Base-by-base conservation (phyloP, 2,888 invertebrate genomes). In the Drosophila quasianomalipes region DNA sequence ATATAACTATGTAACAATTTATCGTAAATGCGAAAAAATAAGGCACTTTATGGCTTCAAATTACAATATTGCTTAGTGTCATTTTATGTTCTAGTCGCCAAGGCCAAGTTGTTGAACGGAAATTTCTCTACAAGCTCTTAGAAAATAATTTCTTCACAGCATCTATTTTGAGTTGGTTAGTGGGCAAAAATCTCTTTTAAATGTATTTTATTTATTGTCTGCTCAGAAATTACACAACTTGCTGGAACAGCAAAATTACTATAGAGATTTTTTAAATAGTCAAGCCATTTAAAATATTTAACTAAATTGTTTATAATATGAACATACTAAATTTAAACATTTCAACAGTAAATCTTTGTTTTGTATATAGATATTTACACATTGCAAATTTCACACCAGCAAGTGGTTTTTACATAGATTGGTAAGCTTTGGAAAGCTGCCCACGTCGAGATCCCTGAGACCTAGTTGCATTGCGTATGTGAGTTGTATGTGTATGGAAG, bases 1-100 rank as follows among this genome's bases (percentile, higher is more conserved):
- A 51, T 16, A 70, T 67, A 79, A 79, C 54, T 55, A 10, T 28
- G 33, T 39, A 31, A 78, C 41, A 49, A 33, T 33, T 33, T n/a
- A 41, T 52, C 7, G 22, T 16, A 33, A 33, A 35, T 31, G 12
- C 12, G 14, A 26, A 49, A 33, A 37, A 57, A 19, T 49, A 22
- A 31, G 35, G 41, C 7, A 30, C 10, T 35, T 35, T 54, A 0
- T 19, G 41, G 12, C 22, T 47, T 26, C 9, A 47, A 47, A 47
- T 47, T 26, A 47, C 47, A 47, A 47, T 26, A 47, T 47, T 30
- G 37, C 37, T 44, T n/a, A 19, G 60, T 70, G 59, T 33, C 31
- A 44, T n/a, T 52, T n/a, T 16, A 14, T 26, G 26, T 28, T 7
- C 26, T 9, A 9, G 12, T 9, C 52, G 28, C 61, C 72, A 70